Evolutionary conservation across 2,113 vertebrate species (phyloP).

Genomic region (Thamnaconus septentrionalis): DNA sequence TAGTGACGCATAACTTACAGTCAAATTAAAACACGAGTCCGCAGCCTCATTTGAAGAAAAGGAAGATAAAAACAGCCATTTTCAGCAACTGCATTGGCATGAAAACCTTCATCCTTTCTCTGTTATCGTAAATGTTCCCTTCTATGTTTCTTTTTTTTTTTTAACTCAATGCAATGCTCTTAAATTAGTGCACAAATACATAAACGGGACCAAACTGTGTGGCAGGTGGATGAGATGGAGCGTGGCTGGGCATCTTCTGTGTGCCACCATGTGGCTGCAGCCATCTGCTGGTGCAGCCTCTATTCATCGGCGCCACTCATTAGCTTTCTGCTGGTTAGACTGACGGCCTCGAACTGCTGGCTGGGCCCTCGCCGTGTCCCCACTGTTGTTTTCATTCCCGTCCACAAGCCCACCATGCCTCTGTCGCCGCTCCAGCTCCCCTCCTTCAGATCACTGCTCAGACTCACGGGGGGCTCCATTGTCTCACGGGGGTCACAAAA

Average conservation of each 20-base stretch:
- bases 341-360: conserved; percentile 43
- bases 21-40: no score
- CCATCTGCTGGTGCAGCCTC: conserved; percentile 69
- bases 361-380: conserved; percentile 47
- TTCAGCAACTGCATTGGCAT: no score
- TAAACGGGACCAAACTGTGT: conserved; percentile 49
- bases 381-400: conserved; percentile 53
- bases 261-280: conserved; percentile 66
- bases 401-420: conserved; percentile 53
- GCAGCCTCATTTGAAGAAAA: no score
- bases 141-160: no score
- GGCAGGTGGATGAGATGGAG: conserved; percentile 63
- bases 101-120: no score
- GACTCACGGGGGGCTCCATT: conserved; percentile 44
- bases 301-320: conserved; percentile 61
- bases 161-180: background rate
- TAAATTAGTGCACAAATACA: conserved; percentile 41
- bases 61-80: no score
- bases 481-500: conserved; percentile 45
- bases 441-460: conserved; percentile 56
- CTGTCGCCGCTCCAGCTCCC: conserved; percentile 49
- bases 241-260: conserved; percentile 58
- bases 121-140: no score
- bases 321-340: conserved; percentile 61
- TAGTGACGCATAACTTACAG: no score